Percentiles rank a stretch among this genome's conserved stretches.
Evolutionary conservation across 1,140 invertebrate genomes (phyloP).

Genomic region (Drosophila sproati): DNA sequence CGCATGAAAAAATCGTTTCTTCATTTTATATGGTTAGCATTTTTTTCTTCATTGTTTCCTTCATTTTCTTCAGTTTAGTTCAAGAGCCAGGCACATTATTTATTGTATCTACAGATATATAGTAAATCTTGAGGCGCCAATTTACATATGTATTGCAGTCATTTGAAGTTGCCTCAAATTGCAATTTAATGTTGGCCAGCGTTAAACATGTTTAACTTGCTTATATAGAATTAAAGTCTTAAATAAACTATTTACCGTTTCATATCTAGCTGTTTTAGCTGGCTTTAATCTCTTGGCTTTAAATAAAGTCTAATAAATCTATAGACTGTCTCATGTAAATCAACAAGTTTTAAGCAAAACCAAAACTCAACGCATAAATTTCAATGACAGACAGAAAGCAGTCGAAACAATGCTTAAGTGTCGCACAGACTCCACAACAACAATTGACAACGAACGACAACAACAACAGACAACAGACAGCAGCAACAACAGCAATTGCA

Average conservation of each 20-base stretch:
- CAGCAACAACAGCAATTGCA: slow-evolving; percentile 3
- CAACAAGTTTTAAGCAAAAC: slow-evolving; percentile 55
- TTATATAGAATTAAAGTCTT: too few species aligned
- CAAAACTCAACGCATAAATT: slow-evolving; percentile 7
- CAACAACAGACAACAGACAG: too few species aligned
- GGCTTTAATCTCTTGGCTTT: background rate
- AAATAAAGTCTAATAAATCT: background rate
- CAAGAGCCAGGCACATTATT: slow-evolving; percentile 7
- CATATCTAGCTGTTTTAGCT: too few species aligned
- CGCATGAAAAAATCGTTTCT: slow-evolving; percentile 67
- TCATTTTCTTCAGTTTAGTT: slow-evolving; percentile 33
- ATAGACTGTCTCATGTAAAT: slow-evolving; percentile 32
- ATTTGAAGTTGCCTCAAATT: too few species aligned
- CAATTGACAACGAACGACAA: background rate
- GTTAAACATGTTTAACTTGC: too few species aligned
- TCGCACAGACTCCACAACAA: background rate
- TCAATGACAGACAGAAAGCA: slow-evolving; percentile 4
- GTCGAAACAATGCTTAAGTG: slow-evolving; percentile 5
- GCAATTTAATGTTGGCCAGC: too few species aligned
- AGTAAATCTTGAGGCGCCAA: slow-evolving; percentile 9
- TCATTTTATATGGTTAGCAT: slow-evolving; percentile 56
- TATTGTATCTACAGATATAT: slow-evolving; percentile 31
- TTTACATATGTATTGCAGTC: slow-evolving; percentile 40
- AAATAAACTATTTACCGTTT: too few species aligned
- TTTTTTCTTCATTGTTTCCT: slow-evolving; percentile 28